phyloP scores from a whole-genome alignment of 2,113 vertebrate species.

The Leptobrachium ailaonicum region DNA sequence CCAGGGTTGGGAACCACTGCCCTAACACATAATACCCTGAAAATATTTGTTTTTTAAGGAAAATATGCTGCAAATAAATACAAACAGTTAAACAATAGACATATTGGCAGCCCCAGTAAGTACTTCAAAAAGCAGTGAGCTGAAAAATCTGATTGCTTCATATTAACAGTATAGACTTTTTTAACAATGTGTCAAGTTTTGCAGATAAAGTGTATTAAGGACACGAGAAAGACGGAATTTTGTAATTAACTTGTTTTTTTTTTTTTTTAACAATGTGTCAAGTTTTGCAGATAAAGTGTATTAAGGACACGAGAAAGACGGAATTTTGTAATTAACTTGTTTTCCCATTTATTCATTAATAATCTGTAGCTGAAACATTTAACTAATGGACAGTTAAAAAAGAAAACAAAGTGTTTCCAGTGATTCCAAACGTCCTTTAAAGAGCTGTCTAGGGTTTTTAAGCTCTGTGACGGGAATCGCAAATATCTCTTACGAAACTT shows the following conservation, averaged over 20 bases:
- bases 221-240: background rate
- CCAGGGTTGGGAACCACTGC: too few species aligned
- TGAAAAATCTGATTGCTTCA: slow-evolving; percentile 3
- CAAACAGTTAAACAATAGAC: background rate
- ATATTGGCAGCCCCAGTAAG: slow-evolving; percentile 8
- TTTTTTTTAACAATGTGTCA: background rate
- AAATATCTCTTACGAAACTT: slow-evolving; percentile 11
- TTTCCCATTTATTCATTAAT: background rate
- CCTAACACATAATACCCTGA: too few species aligned
- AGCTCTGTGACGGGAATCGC: slow-evolving; percentile 26
- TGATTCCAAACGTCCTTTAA: too few species aligned
- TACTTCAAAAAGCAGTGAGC: background rate
- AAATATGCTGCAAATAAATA: background rate
- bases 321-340: background rate
- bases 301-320: background rate
- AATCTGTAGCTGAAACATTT: background rate
- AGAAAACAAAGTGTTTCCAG: too few species aligned
- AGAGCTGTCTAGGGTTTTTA: background rate
- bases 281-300: background rate
- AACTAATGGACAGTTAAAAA: too few species aligned
- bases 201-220: background rate
- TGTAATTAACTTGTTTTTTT: background rate
- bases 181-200: slow-evolving; percentile 21
- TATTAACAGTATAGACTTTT: slow-evolving; percentile 12
- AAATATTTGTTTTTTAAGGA: background rate